Base-by-base conservation (phyloP, 2,113 vertebrate genomes). In the Vombatus ursinus region DNA sequence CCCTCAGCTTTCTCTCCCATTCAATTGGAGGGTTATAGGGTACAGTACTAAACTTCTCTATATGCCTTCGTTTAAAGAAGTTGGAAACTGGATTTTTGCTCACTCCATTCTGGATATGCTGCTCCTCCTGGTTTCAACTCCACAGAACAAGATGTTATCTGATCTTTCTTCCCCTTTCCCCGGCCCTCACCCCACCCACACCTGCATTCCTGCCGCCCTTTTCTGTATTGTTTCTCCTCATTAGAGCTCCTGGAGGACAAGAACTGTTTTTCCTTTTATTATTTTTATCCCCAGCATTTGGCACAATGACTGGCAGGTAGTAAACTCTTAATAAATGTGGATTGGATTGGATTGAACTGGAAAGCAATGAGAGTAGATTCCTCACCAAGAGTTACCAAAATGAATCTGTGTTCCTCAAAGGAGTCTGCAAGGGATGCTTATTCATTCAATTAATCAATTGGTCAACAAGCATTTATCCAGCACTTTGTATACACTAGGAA, bases 151-250 rank as follows among this genome's bases (percentile, higher is more conserved):
- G 61, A 77, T 19, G 0, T 1, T 11, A 16, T 77, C 61, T 37
- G 31, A 16, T 37, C 31, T 77, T 16, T 77, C 14, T 77, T 14
- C 28, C 28, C 10, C 31, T 11, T 37, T 0, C 12, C 12, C 3
- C 12, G 8, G 24, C 11, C 2, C 9, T 8, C 12, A 3, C 28
- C 28, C 10, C n/a, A n/a, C 31, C 11, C 3, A 1, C 11, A 3
- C 2, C 31, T 14, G 11, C 31, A n/a, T 22, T 77, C 61, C 61
- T 77, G 5, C 12, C 37, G n/a, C n/a, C 37, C 37, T 77, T 77
- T 77, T 77, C 28, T n/a, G 1, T 77, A n/a, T 77, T 19, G 16
- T 19, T n/a, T 77, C 1, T 16, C 12, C 61, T n/a, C 61, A 77
- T n/a, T 77, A n/a, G 37, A 77, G 61, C 61, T 19, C 61, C 37